Evolutionary conservation across 2,888 invertebrate species (phyloP), one percentile per base, ranked within the genome.

Genomic region (Aquatica leii): DNA sequence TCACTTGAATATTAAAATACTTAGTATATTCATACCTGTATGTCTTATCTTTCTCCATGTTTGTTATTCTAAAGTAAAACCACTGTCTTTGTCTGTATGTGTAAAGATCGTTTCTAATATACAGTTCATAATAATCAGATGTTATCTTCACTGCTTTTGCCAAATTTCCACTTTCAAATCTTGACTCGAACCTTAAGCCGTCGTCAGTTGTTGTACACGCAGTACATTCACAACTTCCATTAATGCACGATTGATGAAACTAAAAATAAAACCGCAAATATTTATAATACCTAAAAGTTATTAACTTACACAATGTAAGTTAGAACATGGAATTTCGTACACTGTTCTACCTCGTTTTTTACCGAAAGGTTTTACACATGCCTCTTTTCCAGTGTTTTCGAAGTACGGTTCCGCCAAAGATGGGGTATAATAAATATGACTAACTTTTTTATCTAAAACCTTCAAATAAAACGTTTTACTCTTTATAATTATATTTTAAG

Each of bases 121-220:
- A 92, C 51, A 97, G 84, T 81, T 97, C 97, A 80, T 97, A 97
- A 78, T 94, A 96, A 53, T 90, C 90, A 66, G 92, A 90, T 15
- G 95, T 95, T 69, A 95, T 92, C 79, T 92, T 90, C 67, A 95
- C 90, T 34, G 91, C 94, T 84, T 94, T 95, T 17, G 93, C 93
- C 69, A 97, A 84, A 81, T 97, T 97, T 34, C 96, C 97, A 65
- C 93, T 94, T 82, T 97, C 97, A 79, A 97, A 97, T 69, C 97
- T 87, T 5, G 96, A 95, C 81, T 97, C 97, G 81, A 97, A 97
- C 73, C 87, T 85, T 31, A 95, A 90, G 24, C 87, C 86, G 59
- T 82, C 83, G 35, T 83, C 83, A 1, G 85, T 83, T 56, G 84
- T 87, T 67, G 87, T 86, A 75, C 87, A 88, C 49, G 88, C 86